phyloP scores from a whole-genome alignment of 2,797 vertebrate genomes.

The Agapornis canus region DNA sequence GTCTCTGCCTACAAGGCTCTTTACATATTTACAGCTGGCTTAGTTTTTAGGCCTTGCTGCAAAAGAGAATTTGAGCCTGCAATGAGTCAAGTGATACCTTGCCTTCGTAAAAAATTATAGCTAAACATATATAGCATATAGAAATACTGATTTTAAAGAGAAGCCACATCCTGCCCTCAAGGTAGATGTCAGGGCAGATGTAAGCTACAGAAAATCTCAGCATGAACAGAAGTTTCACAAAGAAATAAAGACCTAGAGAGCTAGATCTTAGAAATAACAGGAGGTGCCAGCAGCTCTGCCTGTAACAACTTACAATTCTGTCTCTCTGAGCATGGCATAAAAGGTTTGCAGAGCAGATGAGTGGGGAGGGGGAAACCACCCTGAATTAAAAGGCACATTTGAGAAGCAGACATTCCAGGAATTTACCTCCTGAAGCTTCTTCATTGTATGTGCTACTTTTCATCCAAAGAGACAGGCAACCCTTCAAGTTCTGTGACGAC shows the following conservation, averaged over 20 bases:
- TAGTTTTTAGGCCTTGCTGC: background rate
- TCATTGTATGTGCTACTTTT: background rate
- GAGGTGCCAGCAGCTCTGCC: background rate
- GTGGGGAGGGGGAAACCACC: background rate
- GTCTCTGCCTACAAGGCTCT: background rate
- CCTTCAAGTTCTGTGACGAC: constrained; percentile 3
- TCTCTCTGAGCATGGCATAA: background rate
- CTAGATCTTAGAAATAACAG: background rate
- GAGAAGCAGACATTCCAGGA: background rate
- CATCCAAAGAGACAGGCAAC: background rate
- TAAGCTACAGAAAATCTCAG: background rate
- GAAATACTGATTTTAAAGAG: background rate
- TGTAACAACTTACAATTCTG: background rate
- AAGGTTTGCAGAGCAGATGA: background rate
- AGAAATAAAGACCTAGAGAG: background rate
- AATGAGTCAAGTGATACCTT: background rate
- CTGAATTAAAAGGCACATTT: background rate
- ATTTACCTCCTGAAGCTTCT: constrained; percentile 15
- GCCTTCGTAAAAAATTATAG: background rate
- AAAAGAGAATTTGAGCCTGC: background rate
- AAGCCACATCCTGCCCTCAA: background rate
- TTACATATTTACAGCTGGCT: background rate
- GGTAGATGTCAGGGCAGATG: background rate
- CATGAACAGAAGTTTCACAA: constrained; percentile 5
- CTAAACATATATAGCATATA: background rate